phyloP scores from a whole-genome alignment of 2,113 vertebrate genomes.

The Nerophis ophidion region DNA sequence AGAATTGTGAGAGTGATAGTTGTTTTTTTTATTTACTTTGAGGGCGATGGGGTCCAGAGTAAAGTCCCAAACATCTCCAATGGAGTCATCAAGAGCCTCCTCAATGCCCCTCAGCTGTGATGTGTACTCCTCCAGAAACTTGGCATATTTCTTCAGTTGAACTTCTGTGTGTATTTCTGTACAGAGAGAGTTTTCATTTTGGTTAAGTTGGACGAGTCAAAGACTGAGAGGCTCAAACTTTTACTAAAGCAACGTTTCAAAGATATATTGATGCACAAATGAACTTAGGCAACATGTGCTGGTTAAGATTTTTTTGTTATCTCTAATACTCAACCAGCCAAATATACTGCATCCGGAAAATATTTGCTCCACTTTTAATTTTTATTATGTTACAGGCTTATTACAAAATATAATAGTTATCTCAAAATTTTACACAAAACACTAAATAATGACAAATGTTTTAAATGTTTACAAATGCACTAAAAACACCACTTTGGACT shows the following conservation, averaged over 20 bases:
- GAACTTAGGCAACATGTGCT: too few species aligned
- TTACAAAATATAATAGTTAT: too few species aligned
- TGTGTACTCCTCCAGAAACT: conserved; percentile 91
- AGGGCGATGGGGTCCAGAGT: conserved; percentile 92
- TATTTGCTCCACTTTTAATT: too few species aligned
- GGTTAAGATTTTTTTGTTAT: too few species aligned
- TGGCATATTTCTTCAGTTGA: conserved; percentile 93
- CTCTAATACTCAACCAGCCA: too few species aligned
- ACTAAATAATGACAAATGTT: too few species aligned
- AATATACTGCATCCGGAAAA: too few species aligned
- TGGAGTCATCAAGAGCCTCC: conserved; percentile 89
- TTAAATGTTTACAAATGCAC: too few species aligned
- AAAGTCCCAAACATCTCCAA: conserved; percentile 98
- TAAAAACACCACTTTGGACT: too few species aligned
- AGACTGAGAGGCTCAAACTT: too few species aligned
- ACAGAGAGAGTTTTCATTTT: conserved; percentile 24
- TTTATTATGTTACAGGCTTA: too few species aligned
- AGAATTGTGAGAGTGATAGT: background rate
- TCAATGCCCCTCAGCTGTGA: conserved; percentile 91
- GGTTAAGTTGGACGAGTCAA: background rate
- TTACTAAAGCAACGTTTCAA: background rate
- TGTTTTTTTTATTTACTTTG: conserved; percentile 71
- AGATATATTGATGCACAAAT: background rate
- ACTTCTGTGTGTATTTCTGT: conserved; percentile 98
- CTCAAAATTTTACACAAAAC: too few species aligned